Evolutionary conservation across 2,888 invertebrate species (phyloP), one percentile per base, ranked within the genome.

Genomic region (Uloborus plumipes): DNA sequence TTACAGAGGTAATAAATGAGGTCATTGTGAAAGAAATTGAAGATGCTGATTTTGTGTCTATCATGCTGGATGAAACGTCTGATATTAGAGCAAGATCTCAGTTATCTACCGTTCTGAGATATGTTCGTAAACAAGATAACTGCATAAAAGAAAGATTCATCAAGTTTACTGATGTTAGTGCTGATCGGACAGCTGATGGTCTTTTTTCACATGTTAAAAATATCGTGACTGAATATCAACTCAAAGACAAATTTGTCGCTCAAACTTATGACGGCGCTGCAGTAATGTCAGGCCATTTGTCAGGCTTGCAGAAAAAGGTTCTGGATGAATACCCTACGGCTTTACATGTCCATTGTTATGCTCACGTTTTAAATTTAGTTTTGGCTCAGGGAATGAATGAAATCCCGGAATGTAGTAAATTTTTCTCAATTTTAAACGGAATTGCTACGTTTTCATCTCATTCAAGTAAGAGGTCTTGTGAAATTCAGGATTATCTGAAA

Each of bases 351-450:
- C n/a, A n/a, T n/a, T n/a, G n/a, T n/a, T n/a, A n/a, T n/a, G n/a
- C n/a, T n/a, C 55, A 18, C 18, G 18, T n/a, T n/a, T 55, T 55
- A 55, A 55, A 55, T 9, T n/a, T 55, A 55, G 55, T 55, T 4
- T 55, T 55, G 55, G 55, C 55, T 9, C 55, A 55, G 55, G 55
- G 55, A 4, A 55, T 55, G 55, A 55, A 55, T 9, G 55, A 55
- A 55, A 55, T 55, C 9, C 4, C 55, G 9, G 55, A 55, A 18
- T 55, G 55, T 55, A 55, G 9, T 55, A 55, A 6, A 18, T 55
- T 55, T 55, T 55, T 55, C 55, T 55, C 55, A 2, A 55, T 6
- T 2, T 55, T 55, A 9, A 55, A 55, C 9, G 18, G 18, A 9
- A 55, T 9, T 4, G 55, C 55, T 18, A 55, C 55, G 6, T 55